Evolutionary conservation across 2,888 invertebrate genomes (phyloP), one percentile per base, ranked within the genome.

Genomic region (Trichogramma dendrolimi): DNA sequence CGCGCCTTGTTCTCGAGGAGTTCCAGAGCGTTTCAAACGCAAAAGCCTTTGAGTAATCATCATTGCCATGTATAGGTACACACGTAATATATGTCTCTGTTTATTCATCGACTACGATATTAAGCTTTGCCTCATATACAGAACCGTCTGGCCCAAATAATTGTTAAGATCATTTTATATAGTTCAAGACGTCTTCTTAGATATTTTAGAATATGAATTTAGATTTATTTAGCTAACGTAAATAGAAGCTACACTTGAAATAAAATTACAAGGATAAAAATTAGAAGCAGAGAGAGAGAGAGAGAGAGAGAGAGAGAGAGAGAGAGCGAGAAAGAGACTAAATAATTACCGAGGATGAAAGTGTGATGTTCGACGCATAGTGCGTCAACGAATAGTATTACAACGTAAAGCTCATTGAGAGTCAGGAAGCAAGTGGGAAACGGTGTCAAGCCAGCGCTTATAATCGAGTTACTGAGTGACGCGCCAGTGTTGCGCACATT

Each of bases 391-490:
- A 40, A 62, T 55, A 38, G 38, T 41, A 51, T 27, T 1, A 6
- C 43, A 42, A 40, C 39, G 11, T 11, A 41, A 5, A 39, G 5
- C 39, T 11, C 3, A 14, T 10, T n/a, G 48, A 5, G 58, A 39
- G 58, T 11, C 46, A 41, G 42, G 6, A 42, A 27, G 55, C 50
- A 65, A 65, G 65, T 63, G 65, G 59, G 65, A 65, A 63, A 61
- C 65, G 58, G 52, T 61, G 61, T 68, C 65, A 66, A 64, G 69
- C 50, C 64, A 65, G 67, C 68, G 69, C 70, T 72, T 71, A 73
- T 76, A 75, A 76, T 75, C 73, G 71, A 75, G 73, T 74, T 75
- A 76, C 73, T 71, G 69, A 46, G n/a, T n/a, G 46, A 47, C 48
- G 54, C 61, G 65, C 63, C 66, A 67, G 70, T 67, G 67, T 69